Conservation (phyloP, 2,888 invertebrate genomes). For the Ceratothoa steindachneri region DNA sequence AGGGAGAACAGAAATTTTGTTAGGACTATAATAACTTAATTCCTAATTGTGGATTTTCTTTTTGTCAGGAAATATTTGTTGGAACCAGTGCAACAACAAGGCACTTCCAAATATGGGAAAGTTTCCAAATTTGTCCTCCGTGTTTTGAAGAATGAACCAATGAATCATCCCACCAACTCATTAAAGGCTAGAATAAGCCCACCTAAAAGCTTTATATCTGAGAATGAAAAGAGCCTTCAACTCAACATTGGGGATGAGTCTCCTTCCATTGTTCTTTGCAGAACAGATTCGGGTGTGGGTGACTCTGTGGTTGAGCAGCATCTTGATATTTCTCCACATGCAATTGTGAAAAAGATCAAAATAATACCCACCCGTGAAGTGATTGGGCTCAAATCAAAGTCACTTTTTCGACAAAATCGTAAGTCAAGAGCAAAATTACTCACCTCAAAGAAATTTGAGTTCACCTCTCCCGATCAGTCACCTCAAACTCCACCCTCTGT, state of each 20-base stretch:
- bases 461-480: too few relatives aligned
- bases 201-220: too few relatives aligned
- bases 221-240: too few relatives aligned
- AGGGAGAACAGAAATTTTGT: too few relatives aligned
- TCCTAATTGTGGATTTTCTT: too few relatives aligned
- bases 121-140: not conserved
- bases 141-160: not conserved
- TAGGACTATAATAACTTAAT: too few relatives aligned
- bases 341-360: not conserved
- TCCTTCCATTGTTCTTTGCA: conserved; percentile 2
- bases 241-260: not conserved
- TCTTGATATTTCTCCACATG: not conserved
- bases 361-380: not conserved
- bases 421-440: not conserved
- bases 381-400: not conserved
- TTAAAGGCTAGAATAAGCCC: too few relatives aligned
- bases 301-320: not conserved
- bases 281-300: not conserved
- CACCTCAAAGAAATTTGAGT: not conserved
- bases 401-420: not conserved
- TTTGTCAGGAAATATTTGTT: not conserved
- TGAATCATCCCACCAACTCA: too few relatives aligned
- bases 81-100: not conserved
- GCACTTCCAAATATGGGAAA: not conserved
- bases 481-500: not conserved